These are phyloP conservation scores for Galemys pyrenaicus DNA, from an alignment of 2,113 vertebrate species.

Conservation along the genomic window DNA sequence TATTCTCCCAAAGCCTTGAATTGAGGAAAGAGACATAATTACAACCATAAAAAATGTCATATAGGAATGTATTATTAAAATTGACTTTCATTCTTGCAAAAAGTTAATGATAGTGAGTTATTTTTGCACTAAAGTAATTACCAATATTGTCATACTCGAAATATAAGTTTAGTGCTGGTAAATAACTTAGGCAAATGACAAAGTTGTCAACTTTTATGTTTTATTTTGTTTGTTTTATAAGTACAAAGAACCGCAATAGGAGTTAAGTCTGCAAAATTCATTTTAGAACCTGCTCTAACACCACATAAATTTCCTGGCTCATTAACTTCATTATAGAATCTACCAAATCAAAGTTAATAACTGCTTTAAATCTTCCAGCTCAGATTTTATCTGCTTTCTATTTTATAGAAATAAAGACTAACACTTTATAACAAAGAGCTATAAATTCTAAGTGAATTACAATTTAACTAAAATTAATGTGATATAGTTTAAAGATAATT, in stretches of 20 bases:
- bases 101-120: neutral
- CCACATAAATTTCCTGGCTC: neutral
- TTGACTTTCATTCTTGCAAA: neutral
- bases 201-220: neutral
- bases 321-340: constrained; percentile 48
- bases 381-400: constrained; percentile 1
- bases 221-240: neutral
- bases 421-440: neutral
- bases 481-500: constrained; percentile 22
- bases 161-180: neutral
- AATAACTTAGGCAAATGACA: neutral
- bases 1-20: constrained; percentile 5
- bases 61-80: neutral
- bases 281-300: constrained; percentile 24
- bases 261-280: constrained; percentile 1
- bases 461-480: constrained; percentile 43
- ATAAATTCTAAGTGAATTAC: constrained; percentile 33
- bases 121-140: neutral
- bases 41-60: neutral
- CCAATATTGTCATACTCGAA: neutral
- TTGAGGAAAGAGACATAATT: neutral
- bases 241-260: neutral
- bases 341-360: constrained; percentile 40
- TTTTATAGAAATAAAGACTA: constrained; percentile 43
- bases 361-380: neutral